Evolutionary conservation across 2,113 vertebrate species (phyloP).

Genomic region (Nesogale talazaci): DNA sequence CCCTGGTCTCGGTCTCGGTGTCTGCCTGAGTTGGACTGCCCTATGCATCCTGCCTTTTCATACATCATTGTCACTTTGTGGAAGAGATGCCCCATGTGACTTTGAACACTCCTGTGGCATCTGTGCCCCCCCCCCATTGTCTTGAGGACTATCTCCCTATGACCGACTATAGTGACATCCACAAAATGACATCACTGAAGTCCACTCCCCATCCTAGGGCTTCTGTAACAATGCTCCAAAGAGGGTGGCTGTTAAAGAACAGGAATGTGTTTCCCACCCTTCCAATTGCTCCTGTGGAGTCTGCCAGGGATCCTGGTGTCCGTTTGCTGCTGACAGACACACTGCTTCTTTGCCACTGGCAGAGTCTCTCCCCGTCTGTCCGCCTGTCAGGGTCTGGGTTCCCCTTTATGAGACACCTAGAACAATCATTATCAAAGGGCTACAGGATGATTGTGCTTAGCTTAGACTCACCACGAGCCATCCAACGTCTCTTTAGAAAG

Average conservation of each 20-base stretch:
- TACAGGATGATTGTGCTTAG: too few species aligned
- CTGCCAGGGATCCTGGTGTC: not conserved
- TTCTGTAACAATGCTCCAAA: not conserved
- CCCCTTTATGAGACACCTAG: not conserved
- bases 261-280: not conserved
- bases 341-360: too few species aligned
- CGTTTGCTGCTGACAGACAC: not conserved
- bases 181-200: not conserved
- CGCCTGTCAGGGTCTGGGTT: not conserved
- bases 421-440: too few species aligned
- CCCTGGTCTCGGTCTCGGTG: not conserved
- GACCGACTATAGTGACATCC: not conserved
- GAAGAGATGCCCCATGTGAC: conserved; percentile 16
- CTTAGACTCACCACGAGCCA: too few species aligned
- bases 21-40: not conserved
- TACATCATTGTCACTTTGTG: not conserved
- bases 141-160: conserved; percentile 9
- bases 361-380: not conserved
- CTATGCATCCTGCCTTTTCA: conserved; percentile 7
- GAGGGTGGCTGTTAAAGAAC: not conserved
- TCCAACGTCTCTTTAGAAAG: too few species aligned
- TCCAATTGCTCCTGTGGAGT: not conserved
- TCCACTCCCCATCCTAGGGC: not conserved
- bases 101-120: not conserved
- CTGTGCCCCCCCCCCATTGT: not conserved